Evolutionary conservation across 2,888 invertebrate species (phyloP).

Genomic region (Drosophila fulvimacula): DNA sequence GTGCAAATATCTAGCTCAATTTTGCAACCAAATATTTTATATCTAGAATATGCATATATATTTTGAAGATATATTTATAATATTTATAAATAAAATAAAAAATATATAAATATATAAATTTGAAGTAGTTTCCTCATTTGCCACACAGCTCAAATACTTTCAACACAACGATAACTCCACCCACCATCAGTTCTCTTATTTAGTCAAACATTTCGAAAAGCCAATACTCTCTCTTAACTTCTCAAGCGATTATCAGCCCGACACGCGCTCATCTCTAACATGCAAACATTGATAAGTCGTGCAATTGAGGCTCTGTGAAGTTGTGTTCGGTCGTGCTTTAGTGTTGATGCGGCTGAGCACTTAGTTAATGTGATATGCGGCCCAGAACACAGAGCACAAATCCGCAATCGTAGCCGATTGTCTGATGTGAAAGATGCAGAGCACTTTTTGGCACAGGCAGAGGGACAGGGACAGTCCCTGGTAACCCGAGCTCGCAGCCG

Average conservation of each 20-base stretch:
- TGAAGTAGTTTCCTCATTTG: too few relatives aligned
- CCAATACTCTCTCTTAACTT: too few relatives aligned
- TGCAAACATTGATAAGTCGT: not conserved
- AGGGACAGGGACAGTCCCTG: constrained; percentile 51
- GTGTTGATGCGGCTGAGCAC: constrained; percentile 2
- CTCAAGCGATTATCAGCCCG: not conserved
- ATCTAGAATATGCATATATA: too few relatives aligned
- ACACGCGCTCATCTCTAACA: constrained; percentile 3
- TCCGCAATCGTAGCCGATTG: constrained; percentile 8
- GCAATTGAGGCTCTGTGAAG: not conserved
- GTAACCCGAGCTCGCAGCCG: constrained; percentile 8
- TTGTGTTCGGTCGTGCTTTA: not conserved
- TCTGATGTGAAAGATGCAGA: constrained; percentile 15
- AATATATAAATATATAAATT: too few relatives aligned
- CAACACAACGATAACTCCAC: too few relatives aligned
- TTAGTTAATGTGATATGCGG: constrained; percentile 4
- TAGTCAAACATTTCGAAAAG: too few relatives aligned
- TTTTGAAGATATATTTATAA: too few relatives aligned
- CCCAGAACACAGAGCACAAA: not conserved
- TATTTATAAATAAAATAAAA: too few relatives aligned
- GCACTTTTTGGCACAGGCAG: constrained; percentile 3
- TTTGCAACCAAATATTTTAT: too few relatives aligned
- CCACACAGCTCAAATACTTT: too few relatives aligned
- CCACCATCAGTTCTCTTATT: not conserved
- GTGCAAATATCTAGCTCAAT: too few relatives aligned